Percentiles rank a stretch among this genome's conserved stretches.
These are phyloP conservation scores for Drosophila mimica DNA, from an alignment of 2,888 invertebrate species.

Conservation along the genomic window DNA sequence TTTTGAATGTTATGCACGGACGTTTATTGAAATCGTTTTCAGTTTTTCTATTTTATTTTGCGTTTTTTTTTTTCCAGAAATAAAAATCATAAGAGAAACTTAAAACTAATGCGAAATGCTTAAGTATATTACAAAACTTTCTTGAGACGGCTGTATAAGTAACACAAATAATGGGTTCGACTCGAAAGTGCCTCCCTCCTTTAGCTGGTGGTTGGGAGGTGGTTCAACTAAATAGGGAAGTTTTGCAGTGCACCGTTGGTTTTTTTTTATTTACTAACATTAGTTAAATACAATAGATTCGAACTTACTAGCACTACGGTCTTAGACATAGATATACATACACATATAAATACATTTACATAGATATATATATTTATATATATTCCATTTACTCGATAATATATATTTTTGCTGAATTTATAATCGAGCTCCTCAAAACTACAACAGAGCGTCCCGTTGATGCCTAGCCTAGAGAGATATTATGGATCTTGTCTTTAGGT, in stretches of 20 bases:
- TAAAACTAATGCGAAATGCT: constrained; percentile 70
- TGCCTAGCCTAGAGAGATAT: constrained; percentile 42
- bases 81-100: constrained; percentile 62
- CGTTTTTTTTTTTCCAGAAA: constrained; percentile 19
- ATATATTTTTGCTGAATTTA: constrained; percentile 40
- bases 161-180: constrained; percentile 27
- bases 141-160: constrained; percentile 18
- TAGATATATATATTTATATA: constrained; percentile 45
- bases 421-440: constrained; percentile 38
- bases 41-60: constrained; percentile 22
- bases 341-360: constrained; percentile 64
- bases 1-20: constrained; percentile 76
- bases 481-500: constrained; percentile 28
- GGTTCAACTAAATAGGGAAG: constrained; percentile 20
- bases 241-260: constrained; percentile 60
- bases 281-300: constrained; percentile 65
- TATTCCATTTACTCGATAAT: constrained; percentile 35
- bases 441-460: constrained; percentile 30
- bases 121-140: constrained; percentile 68
- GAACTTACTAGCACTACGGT: constrained; percentile 67
- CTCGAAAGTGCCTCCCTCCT: constrained; percentile 1
- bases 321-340: constrained; percentile 69
- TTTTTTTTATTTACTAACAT: constrained; percentile 55
- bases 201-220: not conserved
- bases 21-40: constrained; percentile 75